Conservation (phyloP, 2,888 invertebrate species). For the Silvanus unidentatus region DNA sequence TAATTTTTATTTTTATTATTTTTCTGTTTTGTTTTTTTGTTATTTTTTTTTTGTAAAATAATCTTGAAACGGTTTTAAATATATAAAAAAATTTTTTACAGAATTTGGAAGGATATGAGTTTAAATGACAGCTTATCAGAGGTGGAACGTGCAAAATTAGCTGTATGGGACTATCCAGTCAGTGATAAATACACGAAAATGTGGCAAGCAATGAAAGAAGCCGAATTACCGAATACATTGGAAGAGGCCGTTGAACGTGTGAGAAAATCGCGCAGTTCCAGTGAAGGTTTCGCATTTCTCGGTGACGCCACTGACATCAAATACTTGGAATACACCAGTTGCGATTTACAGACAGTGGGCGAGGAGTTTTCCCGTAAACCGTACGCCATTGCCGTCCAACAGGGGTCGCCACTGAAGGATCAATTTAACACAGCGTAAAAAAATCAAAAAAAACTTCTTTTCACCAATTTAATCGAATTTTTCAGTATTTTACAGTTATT, state of each 20-base stretch:
- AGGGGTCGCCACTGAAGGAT: slow-evolving; percentile 89
- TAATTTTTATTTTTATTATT: too few relatives aligned
- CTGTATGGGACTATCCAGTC: slow-evolving; percentile 98
- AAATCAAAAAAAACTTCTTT: too few relatives aligned
- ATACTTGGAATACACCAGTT: slow-evolving; percentile 67
- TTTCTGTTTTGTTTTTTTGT: slow-evolving; percentile 1
- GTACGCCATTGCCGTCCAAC: slow-evolving; percentile 94
- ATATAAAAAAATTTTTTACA: slow-evolving; percentile 44
- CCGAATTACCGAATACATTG: slow-evolving; percentile 71
- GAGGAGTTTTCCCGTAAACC: slow-evolving; percentile 97
- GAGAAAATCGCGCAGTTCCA: slow-evolving; percentile 59
- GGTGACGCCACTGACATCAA: slow-evolving; percentile 93
- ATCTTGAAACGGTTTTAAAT: too few relatives aligned
- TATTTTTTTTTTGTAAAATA: too few relatives aligned
- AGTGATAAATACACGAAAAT: slow-evolving; percentile 98
- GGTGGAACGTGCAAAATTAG: slow-evolving; percentile 84
- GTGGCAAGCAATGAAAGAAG: slow-evolving; percentile 91
- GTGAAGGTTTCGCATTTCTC: slow-evolving; percentile 68
- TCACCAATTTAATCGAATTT: slow-evolving; percentile 16
- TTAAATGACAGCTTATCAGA: slow-evolving; percentile 87
- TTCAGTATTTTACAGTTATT: slow-evolving; percentile 82
- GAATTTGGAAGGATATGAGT: slow-evolving; percentile 98
- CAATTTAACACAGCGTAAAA: slow-evolving; percentile 87
- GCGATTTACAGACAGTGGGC: slow-evolving; percentile 87
- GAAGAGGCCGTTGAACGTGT: slow-evolving; percentile 77